A percentile compares a stretch with the other conserved stretches of the same genome.
Conservation (phyloP, 2,113 vertebrate genomes). For the Ranitomeya variabilis region DNA sequence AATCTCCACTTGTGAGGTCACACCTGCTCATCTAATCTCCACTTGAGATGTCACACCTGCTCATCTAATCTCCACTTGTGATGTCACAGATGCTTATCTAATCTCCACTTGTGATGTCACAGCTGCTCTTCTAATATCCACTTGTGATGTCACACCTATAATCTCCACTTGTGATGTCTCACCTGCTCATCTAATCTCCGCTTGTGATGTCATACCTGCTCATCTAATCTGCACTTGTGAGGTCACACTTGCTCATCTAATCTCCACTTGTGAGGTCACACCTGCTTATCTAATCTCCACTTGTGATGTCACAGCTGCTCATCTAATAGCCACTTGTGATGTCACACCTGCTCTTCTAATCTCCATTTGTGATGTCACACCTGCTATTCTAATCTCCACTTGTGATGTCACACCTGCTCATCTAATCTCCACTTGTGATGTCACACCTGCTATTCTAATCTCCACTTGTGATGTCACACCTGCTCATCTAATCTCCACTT, state of each 20-base stretch:
- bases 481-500: not conserved
- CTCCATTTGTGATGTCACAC: not conserved
- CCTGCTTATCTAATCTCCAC: no score
- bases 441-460: not conserved
- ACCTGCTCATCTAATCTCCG: not conserved
- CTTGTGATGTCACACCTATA: not conserved
- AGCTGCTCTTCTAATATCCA: not conserved
- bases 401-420: not conserved
- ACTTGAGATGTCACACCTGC: not conserved
- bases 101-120: not conserved
- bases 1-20: not conserved
- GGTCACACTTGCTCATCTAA: not conserved
- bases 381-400: not conserved
- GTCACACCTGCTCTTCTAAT: not conserved
- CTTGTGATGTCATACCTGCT: not conserved
- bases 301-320: not conserved
- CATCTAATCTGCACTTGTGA: not conserved
- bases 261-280: not conserved
- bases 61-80: not conserved
- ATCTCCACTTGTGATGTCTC: not conserved
- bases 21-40: not conserved
- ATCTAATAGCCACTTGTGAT: not conserved
- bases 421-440: not conserved
- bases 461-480: not conserved
- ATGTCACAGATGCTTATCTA: not conserved